These are phyloP conservation scores for Papilio polyxenes DNA, from an alignment of 1,140 invertebrate species.

Conservation along the genomic window DNA sequence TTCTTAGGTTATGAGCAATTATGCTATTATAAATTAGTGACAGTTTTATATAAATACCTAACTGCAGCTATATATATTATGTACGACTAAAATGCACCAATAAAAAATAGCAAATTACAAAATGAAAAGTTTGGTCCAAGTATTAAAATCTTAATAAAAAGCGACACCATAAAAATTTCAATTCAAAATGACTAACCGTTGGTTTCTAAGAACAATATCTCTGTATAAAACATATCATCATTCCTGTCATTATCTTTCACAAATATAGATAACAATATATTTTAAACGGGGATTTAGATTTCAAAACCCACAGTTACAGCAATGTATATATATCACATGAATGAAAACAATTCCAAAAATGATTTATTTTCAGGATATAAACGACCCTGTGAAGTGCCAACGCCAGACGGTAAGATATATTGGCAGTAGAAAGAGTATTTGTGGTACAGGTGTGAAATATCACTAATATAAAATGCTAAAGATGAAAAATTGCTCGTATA, in stretches of 20 bases:
- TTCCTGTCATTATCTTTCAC: too few species aligned
- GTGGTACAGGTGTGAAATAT: conserved; percentile 37
- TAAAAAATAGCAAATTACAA: too few species aligned
- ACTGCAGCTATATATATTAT: not conserved
- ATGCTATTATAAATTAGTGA: conserved; percentile 7
- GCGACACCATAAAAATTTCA: too few species aligned
- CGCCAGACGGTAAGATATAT: conserved; percentile 31
- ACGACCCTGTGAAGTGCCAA: conserved; percentile 30
- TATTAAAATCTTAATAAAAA: too few species aligned
- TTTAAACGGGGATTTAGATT: too few species aligned
- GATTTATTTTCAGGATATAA: conserved; percentile 29
- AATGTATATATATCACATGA: not conserved
- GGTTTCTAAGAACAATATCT: too few species aligned
- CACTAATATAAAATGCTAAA: conserved; percentile 34
- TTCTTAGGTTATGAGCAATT: not conserved
- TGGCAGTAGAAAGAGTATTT: conserved; percentile 25
- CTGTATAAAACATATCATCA: too few species aligned
- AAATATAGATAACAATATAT: too few species aligned
- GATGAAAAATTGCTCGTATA: conserved; percentile 33
- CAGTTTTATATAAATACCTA: not conserved
- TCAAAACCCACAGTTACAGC: too few species aligned
- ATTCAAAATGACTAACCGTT: too few species aligned
- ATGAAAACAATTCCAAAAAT: not conserved
- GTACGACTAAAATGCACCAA: not conserved
- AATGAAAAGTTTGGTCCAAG: too few species aligned